A percentile compares a stretch with the other conserved stretches of the same genome.
phyloP scores from a whole-genome alignment of 2,797 vertebrate species.

The Allobates femoralis region DNA sequence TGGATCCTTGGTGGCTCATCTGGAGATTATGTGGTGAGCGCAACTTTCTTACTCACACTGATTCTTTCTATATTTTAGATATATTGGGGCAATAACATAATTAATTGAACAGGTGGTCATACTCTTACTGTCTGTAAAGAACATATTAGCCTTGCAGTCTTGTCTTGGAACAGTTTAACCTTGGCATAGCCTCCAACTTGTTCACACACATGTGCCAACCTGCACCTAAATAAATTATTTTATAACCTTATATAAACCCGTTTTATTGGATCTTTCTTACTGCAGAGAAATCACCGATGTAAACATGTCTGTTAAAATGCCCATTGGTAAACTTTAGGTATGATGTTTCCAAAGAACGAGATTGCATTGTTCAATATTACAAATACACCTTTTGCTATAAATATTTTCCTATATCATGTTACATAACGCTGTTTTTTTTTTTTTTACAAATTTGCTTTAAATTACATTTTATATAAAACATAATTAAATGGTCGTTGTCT shows the following conservation, averaged over 20 bases:
- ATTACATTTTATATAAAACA: neutral
- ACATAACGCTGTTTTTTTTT: conserved; percentile 6
- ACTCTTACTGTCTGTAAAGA: neutral
- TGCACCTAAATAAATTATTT: neutral
- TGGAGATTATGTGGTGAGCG: no score
- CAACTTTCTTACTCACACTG: no score
- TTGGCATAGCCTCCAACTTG: neutral
- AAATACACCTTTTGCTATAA: neutral
- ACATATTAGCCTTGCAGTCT: neutral
- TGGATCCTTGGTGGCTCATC: no score
- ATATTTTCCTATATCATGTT: neutral
- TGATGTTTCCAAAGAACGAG: neutral
- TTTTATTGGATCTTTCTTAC: neutral
- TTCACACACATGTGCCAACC: neutral
- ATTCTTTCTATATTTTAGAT: neutral
- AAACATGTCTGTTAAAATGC: neutral
- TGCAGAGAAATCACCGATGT: neutral
- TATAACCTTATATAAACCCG: neutral
- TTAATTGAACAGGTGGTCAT: neutral
- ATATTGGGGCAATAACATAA: neutral
- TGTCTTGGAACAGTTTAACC: neutral
- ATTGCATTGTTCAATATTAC: neutral
- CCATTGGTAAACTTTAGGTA: conserved; percentile 3
- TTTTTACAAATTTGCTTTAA: neutral
- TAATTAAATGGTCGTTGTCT: neutral